Evolutionary conservation across 2,888 invertebrate genomes (phyloP).

Genomic region (Sepioteuthis lessoniana): DNA sequence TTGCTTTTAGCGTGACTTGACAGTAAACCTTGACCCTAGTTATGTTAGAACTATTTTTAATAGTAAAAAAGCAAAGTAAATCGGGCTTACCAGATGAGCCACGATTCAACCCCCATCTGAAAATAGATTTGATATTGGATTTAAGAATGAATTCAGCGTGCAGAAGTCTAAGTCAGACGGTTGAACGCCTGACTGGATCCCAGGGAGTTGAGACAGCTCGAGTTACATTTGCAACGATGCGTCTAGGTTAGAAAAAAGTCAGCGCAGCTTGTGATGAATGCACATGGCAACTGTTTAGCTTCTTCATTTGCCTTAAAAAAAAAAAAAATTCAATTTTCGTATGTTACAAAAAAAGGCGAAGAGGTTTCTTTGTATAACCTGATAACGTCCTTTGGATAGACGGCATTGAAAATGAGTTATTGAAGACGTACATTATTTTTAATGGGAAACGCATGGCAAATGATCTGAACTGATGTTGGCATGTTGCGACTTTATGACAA

Average conservation of each 20-base stretch:
- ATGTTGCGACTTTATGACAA: neutral
- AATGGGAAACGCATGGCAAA: neutral
- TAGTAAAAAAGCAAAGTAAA: neutral
- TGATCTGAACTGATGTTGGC: neutral
- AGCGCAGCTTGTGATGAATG: neutral
- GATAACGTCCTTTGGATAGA: neutral
- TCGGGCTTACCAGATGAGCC: neutral
- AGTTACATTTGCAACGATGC: neutral
- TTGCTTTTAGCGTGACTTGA: too few species aligned
- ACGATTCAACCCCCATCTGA: neutral
- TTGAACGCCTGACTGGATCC: conserved; percentile 16
- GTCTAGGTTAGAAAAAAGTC: neutral
- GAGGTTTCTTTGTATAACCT: neutral
- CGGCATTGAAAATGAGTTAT: conserved; percentile 12
- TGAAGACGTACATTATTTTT: neutral
- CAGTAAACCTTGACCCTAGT: too few species aligned
- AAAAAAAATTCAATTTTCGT: neutral
- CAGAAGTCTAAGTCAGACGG: neutral
- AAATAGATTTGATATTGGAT: conserved; percentile 21
- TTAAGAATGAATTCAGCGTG: neutral
- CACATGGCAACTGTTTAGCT: conserved; percentile 25
- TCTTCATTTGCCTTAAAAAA: neutral
- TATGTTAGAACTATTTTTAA: neutral
- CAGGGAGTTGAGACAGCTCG: neutral
- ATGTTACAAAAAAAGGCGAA: neutral